Base-by-base conservation (phyloP, 1,140 invertebrate genomes). In the Apis dorsata region DNA sequence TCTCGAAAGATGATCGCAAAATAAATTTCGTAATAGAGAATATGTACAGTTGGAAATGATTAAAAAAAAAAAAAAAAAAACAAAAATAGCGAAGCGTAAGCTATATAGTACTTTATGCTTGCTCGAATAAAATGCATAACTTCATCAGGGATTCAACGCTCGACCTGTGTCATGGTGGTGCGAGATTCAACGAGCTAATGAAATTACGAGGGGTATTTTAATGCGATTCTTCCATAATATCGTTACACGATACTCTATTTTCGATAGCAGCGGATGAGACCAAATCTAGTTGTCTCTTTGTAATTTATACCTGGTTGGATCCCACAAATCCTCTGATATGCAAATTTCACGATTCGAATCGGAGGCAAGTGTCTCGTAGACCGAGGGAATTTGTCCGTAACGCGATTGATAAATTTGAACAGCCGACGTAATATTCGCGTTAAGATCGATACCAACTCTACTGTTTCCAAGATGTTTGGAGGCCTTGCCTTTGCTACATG, bases 401-500 rank as follows among this genome's bases (percentile, higher is more conserved):
- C n/a, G 11, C 24, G 69, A 72, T 49, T 28, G 60, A 79, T 79
- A 49, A 55, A 65, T 80, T 72, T 71, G 44, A 57, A 51, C 51
- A 72, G 68, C 19, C 19, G 63, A 55, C 34, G 15, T 21, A 44
- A 24, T 55, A 55, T 57, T 15, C 19, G 11, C 19, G 49, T 5
- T 24, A 65, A 80, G 62, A 72, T 80, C 79, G 28, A 66, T 72
- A 63, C 65, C 15, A 24, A 24, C 24, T 24, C 24, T 24, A 24
- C 24, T 10, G 65, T 49, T 69, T 44, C 44, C 15, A 28, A 69
- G 77, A 70, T 55, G 77, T 70, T 73, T 63, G 68, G 21, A 10
- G 62, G 72, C 66, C 51, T 65, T 72, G 66, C 66, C 79, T 73
- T 51, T 11, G 79, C 5, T 66, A 80, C 79, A 70, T 80, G 79